These are phyloP conservation scores for Daphoenositta chrysoptera DNA, from an alignment of 2,113 vertebrate species.

Conservation along the genomic window DNA sequence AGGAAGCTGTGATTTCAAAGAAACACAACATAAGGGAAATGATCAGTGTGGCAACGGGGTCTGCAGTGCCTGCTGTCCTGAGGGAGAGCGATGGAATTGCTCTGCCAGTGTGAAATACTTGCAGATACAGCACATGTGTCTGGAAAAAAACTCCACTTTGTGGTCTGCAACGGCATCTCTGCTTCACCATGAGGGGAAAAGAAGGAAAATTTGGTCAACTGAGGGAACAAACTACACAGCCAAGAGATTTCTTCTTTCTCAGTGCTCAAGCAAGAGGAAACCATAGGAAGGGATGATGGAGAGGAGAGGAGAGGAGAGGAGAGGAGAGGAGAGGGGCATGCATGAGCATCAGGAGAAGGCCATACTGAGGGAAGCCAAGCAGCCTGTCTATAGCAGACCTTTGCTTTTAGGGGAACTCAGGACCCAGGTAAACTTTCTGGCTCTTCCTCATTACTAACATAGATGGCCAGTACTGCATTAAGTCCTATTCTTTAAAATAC, in stretches of 20 bases:
- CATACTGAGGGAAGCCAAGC: neutral
- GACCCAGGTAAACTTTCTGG: neutral
- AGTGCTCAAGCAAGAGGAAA: neutral
- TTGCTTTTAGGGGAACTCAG: neutral
- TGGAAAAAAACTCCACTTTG: neutral
- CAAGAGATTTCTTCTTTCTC: neutral
- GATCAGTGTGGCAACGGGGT: neutral
- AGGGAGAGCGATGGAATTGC: neutral
- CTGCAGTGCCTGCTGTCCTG: neutral
- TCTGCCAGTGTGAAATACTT: accelerated
- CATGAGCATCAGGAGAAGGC: neutral
- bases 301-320: neutral
- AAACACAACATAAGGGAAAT: neutral
- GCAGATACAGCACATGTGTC: accelerated
- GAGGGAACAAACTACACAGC: neutral
- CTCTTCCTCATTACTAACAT: neutral
- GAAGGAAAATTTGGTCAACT: neutral
- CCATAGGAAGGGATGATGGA: neutral
- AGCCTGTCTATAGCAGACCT: neutral
- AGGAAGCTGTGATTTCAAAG: neutral
- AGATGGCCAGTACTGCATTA: accelerated
- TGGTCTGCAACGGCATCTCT: neutral
- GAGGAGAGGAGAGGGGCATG: neutral
- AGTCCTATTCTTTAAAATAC: neutral
- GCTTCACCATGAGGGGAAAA: neutral